Evolutionary conservation across 2,113 vertebrate species (phyloP).

Genomic region (Lepus timidus): DNA sequence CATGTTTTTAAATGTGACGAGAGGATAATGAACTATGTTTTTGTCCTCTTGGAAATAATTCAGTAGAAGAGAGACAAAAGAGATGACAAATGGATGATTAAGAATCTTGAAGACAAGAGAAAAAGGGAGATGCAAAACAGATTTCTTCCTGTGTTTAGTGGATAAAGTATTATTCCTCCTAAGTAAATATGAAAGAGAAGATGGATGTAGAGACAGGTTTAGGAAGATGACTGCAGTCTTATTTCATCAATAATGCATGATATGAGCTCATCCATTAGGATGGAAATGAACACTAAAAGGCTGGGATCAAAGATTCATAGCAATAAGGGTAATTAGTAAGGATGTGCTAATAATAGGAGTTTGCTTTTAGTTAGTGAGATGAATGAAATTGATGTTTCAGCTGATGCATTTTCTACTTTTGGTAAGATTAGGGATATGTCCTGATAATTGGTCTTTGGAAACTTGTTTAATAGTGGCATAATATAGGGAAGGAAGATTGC

Average conservation of each 20-base stretch:
- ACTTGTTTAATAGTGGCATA: background rate
- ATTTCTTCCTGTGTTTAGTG: background rate
- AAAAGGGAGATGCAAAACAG: background rate
- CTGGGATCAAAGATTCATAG: constrained; percentile 38
- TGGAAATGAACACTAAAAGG: constrained; percentile 1
- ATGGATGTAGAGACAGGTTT: background rate
- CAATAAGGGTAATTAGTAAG: constrained; percentile 38
- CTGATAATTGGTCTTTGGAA: background rate
- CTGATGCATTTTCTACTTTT: constrained; percentile 46
- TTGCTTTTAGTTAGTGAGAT: background rate
- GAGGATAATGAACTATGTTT: background rate
- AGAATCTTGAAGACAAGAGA: background rate
- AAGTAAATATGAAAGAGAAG: background rate
- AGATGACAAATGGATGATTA: background rate
- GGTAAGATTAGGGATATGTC: background rate
- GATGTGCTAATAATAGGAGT: constrained; percentile 12
- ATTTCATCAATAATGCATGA: constrained; percentile 51
- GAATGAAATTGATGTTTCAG: constrained; percentile 28
- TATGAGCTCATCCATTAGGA: constrained; percentile 49
- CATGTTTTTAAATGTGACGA: background rate
- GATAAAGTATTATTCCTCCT: background rate
- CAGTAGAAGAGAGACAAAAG: background rate
- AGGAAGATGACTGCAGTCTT: constrained; percentile 15
- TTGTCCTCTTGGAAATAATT: background rate
- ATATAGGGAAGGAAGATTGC: background rate